phyloP scores from a whole-genome alignment of 2,113 vertebrate genomes.

The Anolis carolinensis region DNA sequence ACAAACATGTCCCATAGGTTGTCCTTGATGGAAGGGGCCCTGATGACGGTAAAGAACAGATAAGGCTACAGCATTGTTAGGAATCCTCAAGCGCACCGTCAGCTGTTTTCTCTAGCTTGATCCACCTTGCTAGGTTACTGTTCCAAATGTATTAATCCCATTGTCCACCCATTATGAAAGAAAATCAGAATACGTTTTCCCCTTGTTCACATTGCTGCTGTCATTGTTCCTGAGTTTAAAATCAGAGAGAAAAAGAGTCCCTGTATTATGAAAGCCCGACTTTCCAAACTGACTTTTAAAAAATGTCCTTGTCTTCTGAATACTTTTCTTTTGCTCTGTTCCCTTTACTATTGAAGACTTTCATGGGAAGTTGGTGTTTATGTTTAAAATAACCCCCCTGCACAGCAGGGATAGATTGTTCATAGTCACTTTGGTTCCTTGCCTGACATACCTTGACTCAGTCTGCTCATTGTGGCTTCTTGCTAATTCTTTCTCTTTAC shows the following conservation, averaged over 20 bases:
- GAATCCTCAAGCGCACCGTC: slow-evolving; percentile 29
- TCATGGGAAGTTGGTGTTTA: slow-evolving; percentile 69
- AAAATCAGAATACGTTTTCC: slow-evolving; percentile 28
- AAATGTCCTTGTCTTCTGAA: slow-evolving; percentile 64
- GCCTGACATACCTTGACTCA: slow-evolving; percentile 76
- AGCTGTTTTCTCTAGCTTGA: neutral
- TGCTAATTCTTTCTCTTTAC: slow-evolving; percentile 41
- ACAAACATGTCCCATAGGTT: slow-evolving; percentile 24
- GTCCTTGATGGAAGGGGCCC: slow-evolving; percentile 37
- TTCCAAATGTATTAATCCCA: neutral
- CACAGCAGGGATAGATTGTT: slow-evolving; percentile 92
- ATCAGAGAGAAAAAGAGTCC: slow-evolving; percentile 72
- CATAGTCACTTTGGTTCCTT: slow-evolving; percentile 90
- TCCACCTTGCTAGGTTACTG: neutral
- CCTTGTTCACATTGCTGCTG: slow-evolving; percentile 60
- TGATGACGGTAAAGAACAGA: slow-evolving; percentile 11
- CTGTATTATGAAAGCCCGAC: slow-evolving; percentile 74
- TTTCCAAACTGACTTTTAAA: slow-evolving; percentile 62
- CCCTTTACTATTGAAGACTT: slow-evolving; percentile 63
- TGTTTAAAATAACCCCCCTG: slow-evolving; percentile 83
- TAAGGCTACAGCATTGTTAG: slow-evolving; percentile 45
- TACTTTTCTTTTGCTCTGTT: slow-evolving; percentile 67
- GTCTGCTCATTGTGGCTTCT: slow-evolving; percentile 72
- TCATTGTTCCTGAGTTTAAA: slow-evolving; percentile 83
- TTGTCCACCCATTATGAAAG: slow-evolving; percentile 37